phyloP scores from a whole-genome alignment of 2,113 vertebrate species.

The Rutilus rutilus region DNA sequence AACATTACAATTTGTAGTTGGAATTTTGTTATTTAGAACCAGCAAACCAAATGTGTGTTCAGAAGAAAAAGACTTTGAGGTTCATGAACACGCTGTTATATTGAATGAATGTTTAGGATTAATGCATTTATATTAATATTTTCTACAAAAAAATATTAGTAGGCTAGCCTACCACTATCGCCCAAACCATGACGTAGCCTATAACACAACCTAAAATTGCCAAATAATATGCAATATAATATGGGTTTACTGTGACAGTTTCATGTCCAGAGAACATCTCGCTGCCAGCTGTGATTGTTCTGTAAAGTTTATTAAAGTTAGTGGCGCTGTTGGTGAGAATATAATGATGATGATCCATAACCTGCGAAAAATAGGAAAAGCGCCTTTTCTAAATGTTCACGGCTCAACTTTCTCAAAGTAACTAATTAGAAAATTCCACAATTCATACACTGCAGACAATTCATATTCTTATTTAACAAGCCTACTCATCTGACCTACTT shows the following conservation, averaged over 20 bases:
- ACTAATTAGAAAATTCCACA: not conserved
- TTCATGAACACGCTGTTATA: not conserved
- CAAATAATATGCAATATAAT: not conserved
- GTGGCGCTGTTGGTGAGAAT: conserved; percentile 12
- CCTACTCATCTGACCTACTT: not conserved
- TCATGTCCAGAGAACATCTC: not conserved
- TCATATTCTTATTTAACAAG: not conserved
- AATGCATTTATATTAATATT: not conserved
- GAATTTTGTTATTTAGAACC: not conserved
- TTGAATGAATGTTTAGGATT: not conserved
- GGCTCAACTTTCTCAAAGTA: not conserved
- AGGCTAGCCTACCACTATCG: not conserved
- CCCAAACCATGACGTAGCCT: not conserved
- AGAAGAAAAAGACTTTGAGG: not conserved
- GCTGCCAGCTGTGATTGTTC: not conserved
- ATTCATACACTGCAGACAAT: not conserved
- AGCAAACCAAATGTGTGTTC: not conserved
- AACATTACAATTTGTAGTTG: not conserved
- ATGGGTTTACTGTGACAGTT: conserved; percentile 20
- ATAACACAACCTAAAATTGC: not conserved
- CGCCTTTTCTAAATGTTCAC: not conserved
- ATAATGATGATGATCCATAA: not conserved
- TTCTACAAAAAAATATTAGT: not conserved
- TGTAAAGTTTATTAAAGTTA: not conserved
- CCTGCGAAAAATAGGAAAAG: not conserved